Percentiles rank a stretch among this genome's conserved stretches.
Evolutionary conservation across 2,113 vertebrate species (phyloP).

Genomic region (Madoqua kirkii): DNA sequence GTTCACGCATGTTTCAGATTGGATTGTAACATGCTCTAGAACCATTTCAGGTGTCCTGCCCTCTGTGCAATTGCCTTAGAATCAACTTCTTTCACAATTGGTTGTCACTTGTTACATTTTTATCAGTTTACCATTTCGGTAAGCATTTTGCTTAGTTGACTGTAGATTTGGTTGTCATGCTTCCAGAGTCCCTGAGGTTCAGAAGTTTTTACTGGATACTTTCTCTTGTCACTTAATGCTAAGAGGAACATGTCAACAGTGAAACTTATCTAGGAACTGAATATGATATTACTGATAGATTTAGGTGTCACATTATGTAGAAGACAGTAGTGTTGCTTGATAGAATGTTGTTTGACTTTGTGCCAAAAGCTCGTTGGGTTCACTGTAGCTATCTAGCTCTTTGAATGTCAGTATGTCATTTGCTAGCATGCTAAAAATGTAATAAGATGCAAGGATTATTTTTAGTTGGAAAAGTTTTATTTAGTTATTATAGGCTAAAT

Average conservation of each 20-base stretch:
- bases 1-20: background rate
- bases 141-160: background rate
- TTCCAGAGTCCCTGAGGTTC: slow-evolving; percentile 6
- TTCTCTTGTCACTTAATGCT: slow-evolving; percentile 54
- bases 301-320: slow-evolving; percentile 45
- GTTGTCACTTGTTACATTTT: slow-evolving; percentile 41
- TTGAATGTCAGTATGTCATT: slow-evolving; percentile 32
- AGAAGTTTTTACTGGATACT: slow-evolving; percentile 50
- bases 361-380: slow-evolving; percentile 33
- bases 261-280: slow-evolving; percentile 31
- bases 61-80: background rate
- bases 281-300: slow-evolving; percentile 50
- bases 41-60: background rate
- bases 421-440: slow-evolving; percentile 53
- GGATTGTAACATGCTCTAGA: background rate
- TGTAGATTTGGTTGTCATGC: slow-evolving; percentile 39
- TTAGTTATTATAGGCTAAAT: slow-evolving; percentile 42
- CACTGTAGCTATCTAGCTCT: slow-evolving; percentile 27
- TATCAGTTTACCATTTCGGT: slow-evolving; percentile 3
- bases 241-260: slow-evolving; percentile 52
- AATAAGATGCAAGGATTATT: slow-evolving; percentile 45
- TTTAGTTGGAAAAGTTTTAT: slow-evolving; percentile 61
- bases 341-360: slow-evolving; percentile 47
- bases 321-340: slow-evolving; percentile 46
- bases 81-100: background rate